A percentile compares a stretch with the other conserved stretches of the same genome.
These are phyloP conservation scores for Danio aesculapii DNA, from an alignment of 2,797 vertebrate species.

Conservation along the genomic window DNA sequence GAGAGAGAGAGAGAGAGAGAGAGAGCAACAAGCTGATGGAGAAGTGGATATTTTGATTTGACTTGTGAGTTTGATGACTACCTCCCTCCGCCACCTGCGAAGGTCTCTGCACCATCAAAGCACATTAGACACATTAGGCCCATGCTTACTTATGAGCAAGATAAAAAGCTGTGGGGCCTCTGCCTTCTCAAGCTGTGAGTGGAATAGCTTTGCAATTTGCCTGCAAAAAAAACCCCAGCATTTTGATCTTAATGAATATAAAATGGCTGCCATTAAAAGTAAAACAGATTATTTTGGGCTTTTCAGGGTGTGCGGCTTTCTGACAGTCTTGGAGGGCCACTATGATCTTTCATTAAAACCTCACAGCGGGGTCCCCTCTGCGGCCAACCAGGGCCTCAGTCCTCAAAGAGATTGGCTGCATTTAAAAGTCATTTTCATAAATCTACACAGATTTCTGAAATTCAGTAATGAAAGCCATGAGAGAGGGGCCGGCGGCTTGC, in stretches of 20 bases:
- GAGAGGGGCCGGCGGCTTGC: constrained; percentile 85
- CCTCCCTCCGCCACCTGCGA: constrained; percentile 86
- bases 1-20: constrained; percentile 70
- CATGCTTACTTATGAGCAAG: constrained; percentile 92
- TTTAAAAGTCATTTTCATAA: constrained; percentile 99
- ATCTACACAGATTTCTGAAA: constrained; percentile 95
- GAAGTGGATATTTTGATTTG: constrained; percentile 66
- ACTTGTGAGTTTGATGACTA: constrained; percentile 65
- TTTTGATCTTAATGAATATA: constrained; percentile 99
- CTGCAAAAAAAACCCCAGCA: constrained; percentile 81
- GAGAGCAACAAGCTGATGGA: constrained; percentile 59
- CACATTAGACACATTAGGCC: constrained; percentile 93
- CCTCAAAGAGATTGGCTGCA: constrained; percentile 92
- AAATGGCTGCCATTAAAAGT: constrained; percentile 98
- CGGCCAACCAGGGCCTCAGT: constrained; percentile 86
- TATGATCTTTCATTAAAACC: constrained; percentile 99
- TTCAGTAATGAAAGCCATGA: constrained; percentile 92
- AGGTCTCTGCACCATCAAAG: constrained; percentile 90
- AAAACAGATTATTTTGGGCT: constrained; percentile 96
- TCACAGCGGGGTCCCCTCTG: constrained; percentile 92
- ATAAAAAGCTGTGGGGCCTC: constrained; percentile 91
- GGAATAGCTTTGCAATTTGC: constrained; percentile 99
- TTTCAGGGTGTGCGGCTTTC: constrained; percentile 91
- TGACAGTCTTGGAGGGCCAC: constrained; percentile 98
- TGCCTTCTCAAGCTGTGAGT: constrained; percentile 96